Percentiles rank a stretch among this genome's conserved stretches.
Evolutionary conservation across 30 jellyfish, hydroid and myxozoan species (phyloP).

Genomic region (Euphysa ruthae): DNA sequence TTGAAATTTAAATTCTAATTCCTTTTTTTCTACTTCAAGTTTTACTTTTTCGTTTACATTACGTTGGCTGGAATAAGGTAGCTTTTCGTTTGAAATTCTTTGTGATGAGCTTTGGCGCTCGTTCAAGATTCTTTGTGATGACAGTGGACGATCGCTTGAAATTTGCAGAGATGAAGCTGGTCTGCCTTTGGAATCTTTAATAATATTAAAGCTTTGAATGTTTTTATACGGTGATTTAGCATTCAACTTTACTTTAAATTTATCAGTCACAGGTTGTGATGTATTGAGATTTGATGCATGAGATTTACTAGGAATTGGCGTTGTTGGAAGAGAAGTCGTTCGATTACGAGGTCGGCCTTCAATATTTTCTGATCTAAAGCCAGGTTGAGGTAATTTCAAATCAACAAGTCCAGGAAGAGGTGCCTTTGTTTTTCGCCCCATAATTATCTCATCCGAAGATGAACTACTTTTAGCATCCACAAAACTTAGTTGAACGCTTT

Average conservation of each 20-base stretch:
- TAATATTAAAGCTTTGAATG: too few species aligned
- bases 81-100: too few species aligned
- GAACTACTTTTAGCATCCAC: not conserved
- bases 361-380: not conserved
- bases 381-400: constrained; percentile 19
- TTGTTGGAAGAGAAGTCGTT: not conserved
- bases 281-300: too few species aligned
- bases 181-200: too few species aligned
- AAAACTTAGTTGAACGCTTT: not conserved
- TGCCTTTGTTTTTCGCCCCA: not conserved
- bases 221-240: too few species aligned
- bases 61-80: too few species aligned
- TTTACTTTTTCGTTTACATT: not conserved
- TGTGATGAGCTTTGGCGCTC: too few species aligned
- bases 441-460: not conserved
- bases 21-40: not conserved
- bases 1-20: not conserved
- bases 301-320: not conserved
- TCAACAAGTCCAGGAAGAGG: not conserved
- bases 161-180: too few species aligned
- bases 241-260: too few species aligned
- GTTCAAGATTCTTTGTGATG: too few species aligned
- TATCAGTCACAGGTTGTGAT: too few species aligned
- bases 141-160: too few species aligned
- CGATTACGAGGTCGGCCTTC: not conserved